These are phyloP conservation scores for Scatophagus argus DNA, from an alignment of 2,113 vertebrate genomes.

Conservation along the genomic window DNA sequence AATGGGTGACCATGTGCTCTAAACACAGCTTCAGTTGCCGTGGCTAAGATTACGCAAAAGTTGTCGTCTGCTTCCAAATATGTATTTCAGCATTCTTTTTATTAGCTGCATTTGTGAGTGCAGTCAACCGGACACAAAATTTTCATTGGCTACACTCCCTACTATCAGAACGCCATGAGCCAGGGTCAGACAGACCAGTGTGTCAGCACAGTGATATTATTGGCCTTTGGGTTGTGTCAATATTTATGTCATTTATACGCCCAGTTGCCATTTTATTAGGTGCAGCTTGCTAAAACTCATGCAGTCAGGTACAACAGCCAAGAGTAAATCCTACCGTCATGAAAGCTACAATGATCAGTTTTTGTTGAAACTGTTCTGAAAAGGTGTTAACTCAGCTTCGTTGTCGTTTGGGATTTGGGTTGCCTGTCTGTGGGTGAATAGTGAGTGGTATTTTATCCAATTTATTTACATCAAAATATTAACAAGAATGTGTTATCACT, in stretches of 20 bases:
- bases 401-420: not conserved
- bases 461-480: not conserved
- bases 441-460: no score
- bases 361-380: no score
- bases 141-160: conserved; percentile 27
- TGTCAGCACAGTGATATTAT: conserved; percentile 23
- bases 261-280: not conserved
- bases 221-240: conserved; percentile 1
- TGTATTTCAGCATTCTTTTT: conserved; percentile 31
- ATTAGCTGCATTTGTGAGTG: conserved; percentile 14
- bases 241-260: conserved; percentile 8
- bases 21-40: conserved; percentile 56
- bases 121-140: not conserved
- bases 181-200: conserved; percentile 28
- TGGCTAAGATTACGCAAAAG: conserved; percentile 44
- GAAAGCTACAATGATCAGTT: no score
- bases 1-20: conserved; percentile 64
- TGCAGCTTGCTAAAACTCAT: not conserved
- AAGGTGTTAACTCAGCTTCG: not conserved
- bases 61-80: conserved; percentile 50
- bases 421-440: no score
- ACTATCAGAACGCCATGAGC: not conserved
- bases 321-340: not conserved
- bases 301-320: no score
- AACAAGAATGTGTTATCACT: not conserved